phyloP scores from a whole-genome alignment of 2,797 vertebrate species.

The Catharus ustulatus region DNA sequence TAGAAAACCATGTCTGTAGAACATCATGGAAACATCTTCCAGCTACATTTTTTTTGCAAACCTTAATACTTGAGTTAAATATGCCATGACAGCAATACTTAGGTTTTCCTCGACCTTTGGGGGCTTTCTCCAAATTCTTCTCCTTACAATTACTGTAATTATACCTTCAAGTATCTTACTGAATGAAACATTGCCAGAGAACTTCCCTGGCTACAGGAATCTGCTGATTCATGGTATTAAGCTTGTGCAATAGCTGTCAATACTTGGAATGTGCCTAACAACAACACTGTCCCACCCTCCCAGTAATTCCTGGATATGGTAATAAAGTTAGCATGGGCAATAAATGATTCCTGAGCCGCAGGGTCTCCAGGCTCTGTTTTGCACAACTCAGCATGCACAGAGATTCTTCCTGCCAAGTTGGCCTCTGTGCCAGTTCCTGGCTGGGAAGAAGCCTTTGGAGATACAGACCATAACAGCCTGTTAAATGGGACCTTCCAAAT shows the following conservation, averaged over 20 bases:
- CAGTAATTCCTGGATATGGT: not conserved
- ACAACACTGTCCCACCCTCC: not conserved
- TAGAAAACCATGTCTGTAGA: not conserved
- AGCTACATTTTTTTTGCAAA: not conserved
- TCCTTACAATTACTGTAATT: not conserved
- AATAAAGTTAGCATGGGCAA: not conserved
- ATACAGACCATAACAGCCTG: not conserved
- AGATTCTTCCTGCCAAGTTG: not conserved
- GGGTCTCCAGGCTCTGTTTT: not conserved
- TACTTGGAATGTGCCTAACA: not conserved
- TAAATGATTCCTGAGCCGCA: rapidly evolving
- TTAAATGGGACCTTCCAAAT: not conserved
- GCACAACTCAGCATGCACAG: not conserved
- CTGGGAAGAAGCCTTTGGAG: not conserved
- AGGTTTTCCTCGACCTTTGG: not conserved
- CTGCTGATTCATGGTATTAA: not conserved
- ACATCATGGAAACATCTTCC: not conserved
- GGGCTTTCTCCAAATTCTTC: not conserved
- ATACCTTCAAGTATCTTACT: not conserved
- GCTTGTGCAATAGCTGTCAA: not conserved
- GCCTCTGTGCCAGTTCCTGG: not conserved
- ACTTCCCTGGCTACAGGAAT: not conserved
- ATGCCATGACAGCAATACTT: not conserved
- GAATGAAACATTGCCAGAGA: not conserved
- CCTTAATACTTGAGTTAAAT: not conserved